Conservation (phyloP, 1,140 invertebrate species). For the Callitettix versicolor region DNA sequence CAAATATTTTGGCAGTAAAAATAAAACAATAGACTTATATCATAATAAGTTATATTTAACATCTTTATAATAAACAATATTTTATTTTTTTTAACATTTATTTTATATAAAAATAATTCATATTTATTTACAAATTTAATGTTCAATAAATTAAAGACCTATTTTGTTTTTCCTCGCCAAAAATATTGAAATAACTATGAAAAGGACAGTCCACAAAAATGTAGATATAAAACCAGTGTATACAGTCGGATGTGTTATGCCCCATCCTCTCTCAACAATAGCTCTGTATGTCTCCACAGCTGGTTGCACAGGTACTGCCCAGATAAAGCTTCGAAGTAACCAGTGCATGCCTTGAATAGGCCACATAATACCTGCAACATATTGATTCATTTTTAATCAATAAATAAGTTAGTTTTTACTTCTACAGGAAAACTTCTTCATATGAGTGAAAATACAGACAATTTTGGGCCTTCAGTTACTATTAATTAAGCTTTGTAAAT, state of each 20-base stretch:
- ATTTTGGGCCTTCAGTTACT: too few relatives aligned
- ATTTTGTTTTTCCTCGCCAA: constrained; percentile 13
- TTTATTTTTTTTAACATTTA: too few relatives aligned
- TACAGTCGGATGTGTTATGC: constrained; percentile 36
- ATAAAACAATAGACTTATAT: too few relatives aligned
- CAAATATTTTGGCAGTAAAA: too few relatives aligned
- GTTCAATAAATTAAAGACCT: neutral
- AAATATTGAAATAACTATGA: constrained; percentile 28
- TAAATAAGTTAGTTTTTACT: too few relatives aligned
- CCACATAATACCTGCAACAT: constrained; percentile 62
- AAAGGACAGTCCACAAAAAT: constrained; percentile 39
- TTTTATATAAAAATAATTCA: too few relatives aligned
- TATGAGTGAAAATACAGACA: too few relatives aligned
- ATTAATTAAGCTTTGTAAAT: too few relatives aligned
- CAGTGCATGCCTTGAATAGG: constrained; percentile 77
- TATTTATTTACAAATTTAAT: too few relatives aligned
- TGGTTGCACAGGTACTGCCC: constrained; percentile 43
- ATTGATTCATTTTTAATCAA: neutral
- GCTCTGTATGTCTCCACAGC: constrained; percentile 43
- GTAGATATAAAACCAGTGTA: constrained; percentile 42
- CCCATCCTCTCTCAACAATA: constrained; percentile 43
- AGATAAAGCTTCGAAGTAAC: constrained; percentile 39
- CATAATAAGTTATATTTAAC: too few relatives aligned
- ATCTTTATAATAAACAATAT: too few relatives aligned
- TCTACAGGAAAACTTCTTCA: too few relatives aligned